Base-by-base conservation (phyloP, 1,140 invertebrate species). In the Varroa destructor region DNA sequence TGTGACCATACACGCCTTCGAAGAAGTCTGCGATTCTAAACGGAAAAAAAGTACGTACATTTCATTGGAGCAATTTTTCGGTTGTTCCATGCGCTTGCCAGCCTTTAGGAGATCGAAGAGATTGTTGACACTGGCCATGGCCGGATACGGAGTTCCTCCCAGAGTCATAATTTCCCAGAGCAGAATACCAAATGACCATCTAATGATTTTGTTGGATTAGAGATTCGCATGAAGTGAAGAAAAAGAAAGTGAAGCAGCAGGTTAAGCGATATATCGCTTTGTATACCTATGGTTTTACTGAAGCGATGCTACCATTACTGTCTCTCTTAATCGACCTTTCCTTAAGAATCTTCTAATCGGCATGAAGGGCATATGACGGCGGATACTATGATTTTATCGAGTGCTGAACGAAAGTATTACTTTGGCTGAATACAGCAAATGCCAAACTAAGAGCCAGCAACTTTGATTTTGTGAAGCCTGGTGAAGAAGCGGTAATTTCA, bases 141-240 rank as follows among this genome's bases (percentile, higher is more conserved):
- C 87, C 0, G 90, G 90, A 81, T 94, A 94, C 0, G 91, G 91
- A 6, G 90, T 91, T 42, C 88, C 89, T 43, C 91, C 93, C 56
- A 95, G 83, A 0, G 92, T 94, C 87, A 94, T 90, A 46, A 97
- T 94, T 82, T 97, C 92, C 91, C 91, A 96, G 40, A 95, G 79
- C 8, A 96, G 80, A 58, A 96, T 87, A 56, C 92, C 93, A 81
- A 90, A 95, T 14, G 91, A 91, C 92, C 92, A 96, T 43, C 87
- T 88, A 77, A 14, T 78, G 78, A 56, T 71, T 71, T 12, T 12
- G 36, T 12, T 40, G 14, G 40, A 67, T 12, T 25, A 57, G 67
- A 51, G 1, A 12, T 37, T 37, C 37, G 14, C 36, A 14, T 74
- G 2, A 74, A 72, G 25, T n/a, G 46, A 54, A 72, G 46, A 54